Evolutionary conservation across 2,888 invertebrate genomes (phyloP).

Genomic region (Parnassius mnemosyne): DNA sequence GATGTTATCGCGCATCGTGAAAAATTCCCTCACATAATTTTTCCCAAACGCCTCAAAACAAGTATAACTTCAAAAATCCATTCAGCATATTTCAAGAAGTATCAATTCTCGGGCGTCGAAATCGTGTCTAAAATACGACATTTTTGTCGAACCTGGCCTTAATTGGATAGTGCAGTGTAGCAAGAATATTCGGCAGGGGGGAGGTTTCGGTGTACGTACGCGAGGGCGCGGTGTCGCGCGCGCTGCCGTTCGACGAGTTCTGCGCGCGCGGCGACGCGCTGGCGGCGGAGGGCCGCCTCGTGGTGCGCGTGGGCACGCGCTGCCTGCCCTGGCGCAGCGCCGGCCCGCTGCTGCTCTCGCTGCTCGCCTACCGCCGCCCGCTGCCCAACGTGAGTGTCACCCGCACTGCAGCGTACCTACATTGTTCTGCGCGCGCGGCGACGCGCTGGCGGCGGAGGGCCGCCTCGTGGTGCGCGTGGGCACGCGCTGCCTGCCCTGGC

Average conservation of each 20-base stretch:
- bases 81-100: no score
- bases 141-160: no score
- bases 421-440: slow-evolving; percentile 83
- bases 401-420: background rate
- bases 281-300: slow-evolving; percentile 91
- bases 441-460: slow-evolving; percentile 91
- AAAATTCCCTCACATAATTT: no score
- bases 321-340: slow-evolving; percentile 96
- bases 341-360: slow-evolving; percentile 92
- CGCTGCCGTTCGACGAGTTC: slow-evolving; percentile 85
- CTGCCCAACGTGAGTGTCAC: slow-evolving; percentile 85
- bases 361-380: slow-evolving; percentile 91
- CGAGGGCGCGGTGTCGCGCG: slow-evolving; percentile 75
- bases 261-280: slow-evolving; percentile 86
- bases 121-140: no score
- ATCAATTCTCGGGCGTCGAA: no score
- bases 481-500: slow-evolving; percentile 88
- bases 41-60: no score
- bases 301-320: slow-evolving; percentile 90
- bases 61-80: no score
- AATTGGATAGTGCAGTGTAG: no score
- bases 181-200: slow-evolving; percentile 44
- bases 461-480: slow-evolving; percentile 89
- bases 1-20: no score
- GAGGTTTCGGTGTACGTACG: slow-evolving; percentile 68